phyloP scores from a whole-genome alignment of 2,797 vertebrate species.

The Sebastes cheni region DNA sequence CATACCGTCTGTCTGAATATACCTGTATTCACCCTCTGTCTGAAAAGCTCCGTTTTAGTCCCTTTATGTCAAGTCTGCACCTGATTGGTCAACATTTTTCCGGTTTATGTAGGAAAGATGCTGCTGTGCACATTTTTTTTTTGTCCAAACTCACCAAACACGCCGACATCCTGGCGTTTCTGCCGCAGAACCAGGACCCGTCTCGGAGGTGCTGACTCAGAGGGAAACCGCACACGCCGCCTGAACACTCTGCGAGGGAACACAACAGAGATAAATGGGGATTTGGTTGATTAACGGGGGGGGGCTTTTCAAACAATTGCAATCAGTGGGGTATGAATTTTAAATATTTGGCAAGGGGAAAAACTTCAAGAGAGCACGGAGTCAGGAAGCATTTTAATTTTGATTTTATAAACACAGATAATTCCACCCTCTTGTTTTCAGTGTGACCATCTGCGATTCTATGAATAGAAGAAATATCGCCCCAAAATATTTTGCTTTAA shows the following conservation, averaged over 20 bases:
- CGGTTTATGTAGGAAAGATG: not conserved
- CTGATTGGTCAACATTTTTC: too few species aligned
- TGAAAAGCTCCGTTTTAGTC: too few species aligned
- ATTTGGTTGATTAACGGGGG: not conserved
- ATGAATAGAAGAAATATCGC: not conserved
- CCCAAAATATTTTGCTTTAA: not conserved
- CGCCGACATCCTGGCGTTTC: constrained; percentile 87
- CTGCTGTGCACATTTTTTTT: constrained; percentile 1
- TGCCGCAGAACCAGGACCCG: constrained; percentile 79
- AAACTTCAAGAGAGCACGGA: not conserved
- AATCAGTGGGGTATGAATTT: constrained; percentile 16
- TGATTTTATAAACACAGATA: not conserved
- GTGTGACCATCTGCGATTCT: not conserved
- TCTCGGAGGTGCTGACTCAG: constrained; percentile 80
- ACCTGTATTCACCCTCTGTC: too few species aligned
- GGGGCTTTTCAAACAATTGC: not conserved
- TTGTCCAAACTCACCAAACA: constrained; percentile 78
- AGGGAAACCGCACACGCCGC: constrained; percentile 78
- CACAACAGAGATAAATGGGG: not conserved
- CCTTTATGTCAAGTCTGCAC: too few species aligned
- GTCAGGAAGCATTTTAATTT: not conserved
- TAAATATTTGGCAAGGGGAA: not conserved
- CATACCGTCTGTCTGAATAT: too few species aligned
- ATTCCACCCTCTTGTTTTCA: not conserved
- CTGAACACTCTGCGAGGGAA: constrained; percentile 57